Base-by-base conservation (phyloP, 2,797 vertebrate species). In the Pangasius larnaudii region DNA sequence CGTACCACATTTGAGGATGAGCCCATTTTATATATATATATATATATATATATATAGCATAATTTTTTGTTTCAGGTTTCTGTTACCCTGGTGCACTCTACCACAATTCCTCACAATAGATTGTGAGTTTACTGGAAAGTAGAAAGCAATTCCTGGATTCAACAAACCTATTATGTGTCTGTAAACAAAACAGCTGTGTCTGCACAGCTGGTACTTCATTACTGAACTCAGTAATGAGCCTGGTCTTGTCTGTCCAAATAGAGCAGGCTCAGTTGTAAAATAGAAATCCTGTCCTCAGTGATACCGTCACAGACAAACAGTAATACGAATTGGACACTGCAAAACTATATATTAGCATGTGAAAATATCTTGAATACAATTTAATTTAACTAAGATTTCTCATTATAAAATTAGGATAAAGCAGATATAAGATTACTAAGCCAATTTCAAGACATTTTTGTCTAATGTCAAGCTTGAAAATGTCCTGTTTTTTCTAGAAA, bases 201-300 rank as follows among this genome's bases (percentile, higher is more conserved):
- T 86, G 36, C 58, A 53, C 61, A 80, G 42, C 75, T 86, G 85
- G 74, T 13, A 67, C 49, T 86, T 56, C 61, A 67, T 78, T 86
- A 65, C 59, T 86, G 9, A 79, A 46, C 24, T 85, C 33, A 46
- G 36, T 58, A 79, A 78, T 80, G 61, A 74, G 69, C 51, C 49
- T 74, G 67, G 67, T 74, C 69, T 39, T 72, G 51, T n/a, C 51
- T 85, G 33, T 72, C 14, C 18, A 69, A 85, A 72, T 18, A 72
- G 51, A 72, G 84, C 67, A 39, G 53, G 49, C 67, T 72, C 67
- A 51, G 18, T 30, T 82, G 16, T 30, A 67, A 61, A 65, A 63
- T 13, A 82, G 7, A 42, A 59, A 49, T 8, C 36, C 36, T 81
- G 36, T 81, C 11, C 58, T 82, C 39, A 82, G 59, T 82, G 14